Conservation (phyloP, 2,113 vertebrate species). For the Cricetomys ansorgei region DNA sequence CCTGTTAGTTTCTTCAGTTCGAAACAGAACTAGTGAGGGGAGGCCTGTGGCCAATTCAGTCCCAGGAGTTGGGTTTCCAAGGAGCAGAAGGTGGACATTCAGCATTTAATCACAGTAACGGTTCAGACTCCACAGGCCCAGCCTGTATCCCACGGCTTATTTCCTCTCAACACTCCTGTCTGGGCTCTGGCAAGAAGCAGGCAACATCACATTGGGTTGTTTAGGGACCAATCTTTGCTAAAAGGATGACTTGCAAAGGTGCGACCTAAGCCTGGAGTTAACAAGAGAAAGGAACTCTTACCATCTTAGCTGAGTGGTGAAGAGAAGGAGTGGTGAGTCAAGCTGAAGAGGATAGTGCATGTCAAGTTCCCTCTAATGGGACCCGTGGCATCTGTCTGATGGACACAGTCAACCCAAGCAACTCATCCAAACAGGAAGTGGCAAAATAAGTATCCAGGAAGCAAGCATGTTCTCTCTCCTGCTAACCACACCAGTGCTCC, state of each 20-base stretch:
- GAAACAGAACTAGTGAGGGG: not conserved
- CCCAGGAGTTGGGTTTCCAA: too few relatives aligned
- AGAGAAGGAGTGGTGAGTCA: not conserved
- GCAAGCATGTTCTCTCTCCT: fast-evolving
- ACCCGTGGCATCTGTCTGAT: not conserved
- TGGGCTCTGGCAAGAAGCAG: not conserved
- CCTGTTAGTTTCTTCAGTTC: not conserved
- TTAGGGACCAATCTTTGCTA: not conserved
- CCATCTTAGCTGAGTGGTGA: not conserved
- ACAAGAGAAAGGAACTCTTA: not conserved
- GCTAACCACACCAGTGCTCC: fast-evolving
- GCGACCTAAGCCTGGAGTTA: not conserved
- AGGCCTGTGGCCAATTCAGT: not conserved
- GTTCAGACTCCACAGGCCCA: not conserved
- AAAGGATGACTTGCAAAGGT: not conserved
- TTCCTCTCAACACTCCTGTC: not conserved
- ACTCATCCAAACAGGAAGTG: not conserved
- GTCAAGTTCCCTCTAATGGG: too few relatives aligned
- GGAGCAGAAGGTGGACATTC: not conserved
- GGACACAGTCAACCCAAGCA: not conserved
- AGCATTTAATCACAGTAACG: not conserved
- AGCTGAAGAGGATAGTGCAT: not conserved
- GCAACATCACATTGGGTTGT: not conserved
- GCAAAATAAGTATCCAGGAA: not conserved
- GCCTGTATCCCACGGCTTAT: not conserved